These are phyloP conservation scores for Watsonalla binaria DNA, from an alignment of 2,888 invertebrate genomes.

Conservation along the genomic window DNA sequence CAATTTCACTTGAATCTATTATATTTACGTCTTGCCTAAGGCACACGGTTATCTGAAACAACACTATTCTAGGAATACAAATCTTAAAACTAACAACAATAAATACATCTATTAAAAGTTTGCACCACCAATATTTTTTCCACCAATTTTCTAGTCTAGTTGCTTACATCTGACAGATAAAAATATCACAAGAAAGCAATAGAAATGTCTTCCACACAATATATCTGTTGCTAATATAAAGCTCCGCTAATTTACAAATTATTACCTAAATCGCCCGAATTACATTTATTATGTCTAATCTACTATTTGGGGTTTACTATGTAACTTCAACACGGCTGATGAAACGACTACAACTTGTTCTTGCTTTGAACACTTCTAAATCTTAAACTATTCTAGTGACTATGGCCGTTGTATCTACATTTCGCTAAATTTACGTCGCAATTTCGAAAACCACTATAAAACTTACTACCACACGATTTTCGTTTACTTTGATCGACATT, in stretches of 20 bases:
- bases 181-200: constrained; percentile 29
- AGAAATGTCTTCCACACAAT: constrained; percentile 28
- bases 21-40: constrained; percentile 43
- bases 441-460: constrained; percentile 43
- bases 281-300: constrained; percentile 43
- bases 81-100: constrained; percentile 61
- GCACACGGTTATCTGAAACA: constrained; percentile 48
- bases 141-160: constrained; percentile 53
- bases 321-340: constrained; percentile 49
- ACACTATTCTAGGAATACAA: constrained; percentile 39
- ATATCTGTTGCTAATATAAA: constrained; percentile 41
- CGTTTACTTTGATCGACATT: constrained; percentile 36
- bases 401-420: constrained; percentile 50
- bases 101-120: constrained; percentile 65
- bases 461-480: constrained; percentile 58
- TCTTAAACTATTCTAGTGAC: constrained; percentile 61
- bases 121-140: constrained; percentile 72
- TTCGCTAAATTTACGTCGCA: constrained; percentile 52
- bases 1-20: constrained; percentile 30
- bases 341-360: constrained; percentile 51
- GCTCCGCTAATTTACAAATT: constrained; percentile 58
- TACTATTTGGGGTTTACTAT: constrained; percentile 55
- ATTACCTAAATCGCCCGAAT: constrained; percentile 55
- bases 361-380: constrained; percentile 48
- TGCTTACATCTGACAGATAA: constrained; percentile 48